phyloP scores from a whole-genome alignment of 2,888 invertebrate genomes.

The Scotopteryx bipunctaria region DNA sequence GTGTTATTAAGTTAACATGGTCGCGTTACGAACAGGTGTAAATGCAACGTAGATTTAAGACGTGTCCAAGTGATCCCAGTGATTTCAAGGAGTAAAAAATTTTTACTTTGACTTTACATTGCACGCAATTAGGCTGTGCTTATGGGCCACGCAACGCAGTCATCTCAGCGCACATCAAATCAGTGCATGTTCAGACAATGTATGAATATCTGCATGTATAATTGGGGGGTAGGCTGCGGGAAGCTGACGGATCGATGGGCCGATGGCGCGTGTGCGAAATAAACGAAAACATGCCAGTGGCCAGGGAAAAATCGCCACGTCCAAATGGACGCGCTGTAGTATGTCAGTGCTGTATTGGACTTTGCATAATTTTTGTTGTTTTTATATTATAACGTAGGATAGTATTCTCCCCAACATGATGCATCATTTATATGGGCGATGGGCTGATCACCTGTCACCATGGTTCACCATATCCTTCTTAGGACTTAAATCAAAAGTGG shows the following conservation, averaged over 20 bases:
- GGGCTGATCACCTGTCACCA: no score
- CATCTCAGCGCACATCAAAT: not conserved
- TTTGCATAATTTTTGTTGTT: not conserved
- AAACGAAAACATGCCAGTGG: slow-evolving; percentile 69
- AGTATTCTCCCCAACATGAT: no score
- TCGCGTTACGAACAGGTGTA: no score
- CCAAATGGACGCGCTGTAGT: slow-evolving; percentile 71
- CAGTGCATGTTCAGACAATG: slow-evolving; percentile 13
- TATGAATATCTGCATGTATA: slow-evolving; percentile 23
- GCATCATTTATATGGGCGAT: no score
- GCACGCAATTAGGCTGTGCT: not conserved
- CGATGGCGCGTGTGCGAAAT: slow-evolving; percentile 62
- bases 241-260: slow-evolving; percentile 58
- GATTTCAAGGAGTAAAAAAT: no score
- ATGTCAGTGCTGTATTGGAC: slow-evolving; percentile 41
- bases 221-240: slow-evolving; percentile 20
- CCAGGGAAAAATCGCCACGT: slow-evolving; percentile 72
- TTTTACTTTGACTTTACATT: no score
- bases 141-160: not conserved
- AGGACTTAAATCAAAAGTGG: no score
- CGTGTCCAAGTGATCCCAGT: no score
- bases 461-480: no score
- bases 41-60: no score
- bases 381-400: no score
- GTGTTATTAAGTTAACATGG: no score